Percentiles rank a stretch among this genome's conserved stretches.
These are phyloP conservation scores for Mobula hypostoma DNA, from an alignment of 2,113 vertebrate species.

Conservation along the genomic window DNA sequence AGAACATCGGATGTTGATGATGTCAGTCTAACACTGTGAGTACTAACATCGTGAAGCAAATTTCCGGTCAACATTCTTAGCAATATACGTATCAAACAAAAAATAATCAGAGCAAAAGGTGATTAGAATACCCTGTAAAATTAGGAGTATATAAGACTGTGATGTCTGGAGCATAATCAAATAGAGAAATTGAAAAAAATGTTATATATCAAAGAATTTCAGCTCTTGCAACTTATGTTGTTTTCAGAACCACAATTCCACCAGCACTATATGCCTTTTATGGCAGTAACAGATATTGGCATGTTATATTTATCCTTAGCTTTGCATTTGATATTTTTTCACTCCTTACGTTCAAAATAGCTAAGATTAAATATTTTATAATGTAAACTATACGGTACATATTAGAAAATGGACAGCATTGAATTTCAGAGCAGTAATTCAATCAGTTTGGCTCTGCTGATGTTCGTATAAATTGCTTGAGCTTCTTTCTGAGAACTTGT, in stretches of 20 bases:
- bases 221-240: slow-evolving; percentile 14
- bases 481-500: slow-evolving; percentile 21
- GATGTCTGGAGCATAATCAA: not conserved
- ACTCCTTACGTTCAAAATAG: not conserved
- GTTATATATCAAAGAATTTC: not conserved
- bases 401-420: slow-evolving; percentile 11
- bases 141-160: not conserved
- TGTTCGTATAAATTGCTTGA: slow-evolving; percentile 3
- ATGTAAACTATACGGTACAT: not conserved
- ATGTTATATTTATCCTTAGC: not conserved
- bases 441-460: slow-evolving; percentile 16
- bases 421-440: slow-evolving; percentile 30
- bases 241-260: slow-evolving; percentile 1
- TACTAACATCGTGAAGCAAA: not conserved
- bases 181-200: not conserved
- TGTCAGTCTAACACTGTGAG: not conserved
- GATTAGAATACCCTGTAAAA: not conserved
- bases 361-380: not conserved
- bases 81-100: not conserved
- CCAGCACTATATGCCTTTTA: not conserved
- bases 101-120: not conserved
- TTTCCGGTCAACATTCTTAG: not conserved
- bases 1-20: not conserved
- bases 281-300: not conserved
- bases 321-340: not conserved